Base-by-base conservation (phyloP, 2,888 invertebrate species). In the Cheilosia soror region DNA sequence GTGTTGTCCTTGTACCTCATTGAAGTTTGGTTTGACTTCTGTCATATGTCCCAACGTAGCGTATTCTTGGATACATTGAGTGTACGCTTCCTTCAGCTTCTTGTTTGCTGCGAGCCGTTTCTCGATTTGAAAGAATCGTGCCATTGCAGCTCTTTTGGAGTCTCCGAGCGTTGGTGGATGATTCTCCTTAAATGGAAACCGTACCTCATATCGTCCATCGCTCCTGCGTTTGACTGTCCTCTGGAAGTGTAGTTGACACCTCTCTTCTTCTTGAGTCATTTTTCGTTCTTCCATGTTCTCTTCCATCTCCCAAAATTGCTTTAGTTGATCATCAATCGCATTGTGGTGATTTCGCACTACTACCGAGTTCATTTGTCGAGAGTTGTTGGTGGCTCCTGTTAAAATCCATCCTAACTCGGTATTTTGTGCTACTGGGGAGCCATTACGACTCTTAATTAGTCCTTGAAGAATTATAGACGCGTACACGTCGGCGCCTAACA, bases 381-480 rank as follows among this genome's bases (percentile, higher is more conserved):
- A 9, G 7, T 9, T 27, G 6, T 25, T 51, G 2, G 47, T 27
- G 0, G 9, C n/a, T 63, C 71, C 63, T 20, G 62, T 63, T 33
- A 77, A 31, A 33, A 68, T 77, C 53, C 53, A 69, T 13, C 62
- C 60, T 15, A 68, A 47, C 15, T 69, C 77, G 6, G 76, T 68
- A 4, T 44, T 15, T 13, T 77, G 76, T n/a, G 76, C 66, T 5
- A 76, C 58, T 4, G 58, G 76, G 3, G 33, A 42, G 2, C 68
- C 68, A 25, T 9, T 9, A 40, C 27, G 4, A 6, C 29, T 37
- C 11, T 51, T 49, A 2, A 77, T 25, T 9, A 77, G n/a, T 0
- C 66, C 66, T 60, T 76, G 51, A 2, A 58, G 4, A 20, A 68
- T 76, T 5, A 76, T 76, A 0, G 51, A 29, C 4, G 51, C 40